Base-by-base conservation (phyloP, 92 coral and sea anemone genomes). In the Epizoanthus scotinus region DNA sequence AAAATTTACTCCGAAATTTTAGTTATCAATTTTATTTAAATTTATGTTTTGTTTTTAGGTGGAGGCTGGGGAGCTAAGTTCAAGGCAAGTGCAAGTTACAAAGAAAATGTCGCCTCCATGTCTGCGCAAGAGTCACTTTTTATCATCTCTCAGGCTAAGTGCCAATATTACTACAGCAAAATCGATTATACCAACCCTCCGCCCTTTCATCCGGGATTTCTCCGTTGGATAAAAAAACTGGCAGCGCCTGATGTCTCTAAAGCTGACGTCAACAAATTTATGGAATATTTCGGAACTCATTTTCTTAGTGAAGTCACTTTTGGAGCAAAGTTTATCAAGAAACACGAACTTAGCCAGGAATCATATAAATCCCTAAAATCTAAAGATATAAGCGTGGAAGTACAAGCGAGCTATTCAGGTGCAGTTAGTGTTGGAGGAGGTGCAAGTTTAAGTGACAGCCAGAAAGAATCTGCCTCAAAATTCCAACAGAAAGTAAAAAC, bases 191-290 rank as follows among this genome's bases (percentile, higher is more conserved):
- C 92, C 56, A 78, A 82, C 20, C 87, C 92, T 34, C 92, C 90
- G 25, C 92, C 90, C n/a, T 83, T 89, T 71, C 90, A 85, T 64
- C 90, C 90, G 14, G 92, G 92, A 19, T 89, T 89, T 73, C 78
- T 75, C 61, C 74, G 61, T 77, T 89, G 87, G 87, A 84, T 84
- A n/a, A 82, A 89, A 69, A 52, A 54, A 58, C 74, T 89, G 24
- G 85, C 83, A 56, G 27, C 64, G 21, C 79, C 86, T 53, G 53
- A 52, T 64, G 59, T 78, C 10, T 34, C 28, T 52, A 22, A 75
- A 58, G 62, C 83, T 60, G 84, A 78, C 19, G 10, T 89, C 64
- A 34, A 77, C 27, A 44, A 77, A 82, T 89, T 89, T 84, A 81
- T 85, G 4, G 64, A 89, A 81, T 89, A 89, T 73, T 89, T 62